Evolutionary conservation across 2,888 invertebrate genomes (phyloP).

Genomic region (Criorhina ranunculi): DNA sequence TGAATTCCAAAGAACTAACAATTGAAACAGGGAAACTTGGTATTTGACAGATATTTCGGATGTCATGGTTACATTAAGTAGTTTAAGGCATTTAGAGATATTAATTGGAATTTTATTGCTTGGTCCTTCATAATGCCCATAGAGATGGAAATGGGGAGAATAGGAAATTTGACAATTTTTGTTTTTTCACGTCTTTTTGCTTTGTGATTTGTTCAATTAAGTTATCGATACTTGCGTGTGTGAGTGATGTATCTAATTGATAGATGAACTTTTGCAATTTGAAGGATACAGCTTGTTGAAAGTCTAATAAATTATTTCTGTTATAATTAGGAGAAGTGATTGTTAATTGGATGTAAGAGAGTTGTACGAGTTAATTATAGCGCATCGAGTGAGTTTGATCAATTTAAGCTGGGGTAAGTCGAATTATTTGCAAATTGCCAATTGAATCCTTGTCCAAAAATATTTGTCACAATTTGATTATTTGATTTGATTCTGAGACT

Average conservation of each 20-base stretch:
- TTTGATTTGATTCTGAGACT: too few species aligned
- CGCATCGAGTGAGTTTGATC: neutral
- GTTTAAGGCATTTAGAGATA: constrained; percentile 49
- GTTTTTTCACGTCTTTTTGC: too few species aligned
- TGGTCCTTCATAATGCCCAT: neutral
- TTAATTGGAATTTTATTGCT: constrained; percentile 71
- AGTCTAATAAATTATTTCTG: constrained; percentile 4
- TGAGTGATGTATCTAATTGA: constrained; percentile 57
- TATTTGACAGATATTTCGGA: constrained; percentile 62
- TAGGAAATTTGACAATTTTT: neutral
- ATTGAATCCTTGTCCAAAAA: too few species aligned
- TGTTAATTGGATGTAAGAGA: neutral
- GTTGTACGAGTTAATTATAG: neutral
- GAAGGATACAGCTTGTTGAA: neutral
- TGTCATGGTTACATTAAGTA: constrained; percentile 62
- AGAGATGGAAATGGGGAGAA: neutral
- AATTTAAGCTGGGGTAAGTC: neutral
- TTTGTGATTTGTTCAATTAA: neutral
- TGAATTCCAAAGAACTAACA: constrained; percentile 19
- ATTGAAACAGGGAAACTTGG: neutral
- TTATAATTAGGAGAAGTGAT: neutral
- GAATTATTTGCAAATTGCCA: neutral
- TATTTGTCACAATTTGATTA: too few species aligned
- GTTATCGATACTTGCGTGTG: constrained; percentile 23
- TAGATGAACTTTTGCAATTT: constrained; percentile 33